Conservation (phyloP, 2,113 vertebrate genomes). For the Podiceps cristatus region DNA sequence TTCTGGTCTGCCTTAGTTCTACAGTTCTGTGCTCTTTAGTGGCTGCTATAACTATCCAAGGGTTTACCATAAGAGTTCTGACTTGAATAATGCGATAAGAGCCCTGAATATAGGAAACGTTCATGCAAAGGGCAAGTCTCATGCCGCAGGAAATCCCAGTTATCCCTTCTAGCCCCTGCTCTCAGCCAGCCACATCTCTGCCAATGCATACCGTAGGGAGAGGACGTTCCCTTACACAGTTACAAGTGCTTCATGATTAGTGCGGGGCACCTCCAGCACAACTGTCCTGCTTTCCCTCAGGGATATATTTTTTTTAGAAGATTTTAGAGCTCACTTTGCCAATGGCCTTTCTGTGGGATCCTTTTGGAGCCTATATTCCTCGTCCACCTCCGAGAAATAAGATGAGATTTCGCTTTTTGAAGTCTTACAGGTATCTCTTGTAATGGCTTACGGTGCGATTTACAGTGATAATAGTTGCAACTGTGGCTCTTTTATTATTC, state of each 20-base stretch:
- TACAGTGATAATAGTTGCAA: background rate
- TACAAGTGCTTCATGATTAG: constrained; percentile 63
- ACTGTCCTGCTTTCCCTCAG: constrained; percentile 2
- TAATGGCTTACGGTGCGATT: background rate
- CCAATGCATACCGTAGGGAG: constrained; percentile 52
- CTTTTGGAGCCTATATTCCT: constrained; percentile 60
- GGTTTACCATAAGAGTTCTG: constrained; percentile 64
- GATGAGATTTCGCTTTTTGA: constrained; percentile 81
- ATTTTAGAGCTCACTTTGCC: constrained; percentile 28
- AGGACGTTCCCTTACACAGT: constrained; percentile 69
- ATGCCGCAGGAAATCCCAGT: constrained; percentile 78
- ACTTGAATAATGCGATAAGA: constrained; percentile 73
- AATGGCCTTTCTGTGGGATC: constrained; percentile 83
- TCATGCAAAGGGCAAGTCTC: constrained; percentile 77
- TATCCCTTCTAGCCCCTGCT: constrained; percentile 68
- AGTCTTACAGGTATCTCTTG: constrained; percentile 86
- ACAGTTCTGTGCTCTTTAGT: constrained; percentile 24
- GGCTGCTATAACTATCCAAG: constrained; percentile 64
- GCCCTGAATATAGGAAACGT: constrained; percentile 72
- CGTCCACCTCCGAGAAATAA: constrained; percentile 73
- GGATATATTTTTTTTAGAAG: background rate
- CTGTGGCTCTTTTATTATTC: background rate
- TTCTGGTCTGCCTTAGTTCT: background rate
- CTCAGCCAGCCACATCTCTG: constrained; percentile 53
- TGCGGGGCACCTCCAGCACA: background rate